Evolutionary conservation across 2,888 invertebrate species (phyloP).

Genomic region (Amphiduros pacificus): DNA sequence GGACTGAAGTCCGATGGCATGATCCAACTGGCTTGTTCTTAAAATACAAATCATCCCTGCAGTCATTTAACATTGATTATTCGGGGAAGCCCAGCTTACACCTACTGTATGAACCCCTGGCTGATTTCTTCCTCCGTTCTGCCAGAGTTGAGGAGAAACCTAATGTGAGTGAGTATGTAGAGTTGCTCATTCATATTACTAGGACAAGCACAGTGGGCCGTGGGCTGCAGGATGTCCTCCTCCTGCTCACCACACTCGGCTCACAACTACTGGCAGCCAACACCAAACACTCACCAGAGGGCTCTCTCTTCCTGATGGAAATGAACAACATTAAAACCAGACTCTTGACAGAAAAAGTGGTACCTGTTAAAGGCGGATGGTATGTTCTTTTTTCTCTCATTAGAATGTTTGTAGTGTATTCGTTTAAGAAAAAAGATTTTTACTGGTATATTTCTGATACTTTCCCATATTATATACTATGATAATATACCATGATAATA

Average conservation of each 20-base stretch:
- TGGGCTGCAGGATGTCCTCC: conserved; percentile 20
- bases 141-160: conserved; percentile 37
- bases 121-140: conserved; percentile 7
- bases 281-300: background rate
- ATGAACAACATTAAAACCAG: no score
- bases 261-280: background rate
- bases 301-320: no score
- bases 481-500: no score
- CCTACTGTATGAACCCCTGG: background rate
- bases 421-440: no score
- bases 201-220: background rate
- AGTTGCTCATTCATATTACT: conserved; percentile 30
- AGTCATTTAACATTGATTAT: background rate
- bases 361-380: no score
- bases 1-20: conserved; percentile 47
- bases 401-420: no score
- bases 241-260: conserved; percentile 16
- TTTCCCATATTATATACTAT: no score
- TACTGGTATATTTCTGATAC: no score
- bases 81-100: background rate
- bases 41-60: conserved; percentile 27
- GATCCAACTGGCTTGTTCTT: conserved; percentile 48
- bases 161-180: conserved; percentile 38
- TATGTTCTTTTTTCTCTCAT: no score
- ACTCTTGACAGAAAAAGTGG: no score